These are phyloP conservation scores for Zaprionus taronus DNA, from an alignment of 1,140 invertebrate species.

Conservation along the genomic window DNA sequence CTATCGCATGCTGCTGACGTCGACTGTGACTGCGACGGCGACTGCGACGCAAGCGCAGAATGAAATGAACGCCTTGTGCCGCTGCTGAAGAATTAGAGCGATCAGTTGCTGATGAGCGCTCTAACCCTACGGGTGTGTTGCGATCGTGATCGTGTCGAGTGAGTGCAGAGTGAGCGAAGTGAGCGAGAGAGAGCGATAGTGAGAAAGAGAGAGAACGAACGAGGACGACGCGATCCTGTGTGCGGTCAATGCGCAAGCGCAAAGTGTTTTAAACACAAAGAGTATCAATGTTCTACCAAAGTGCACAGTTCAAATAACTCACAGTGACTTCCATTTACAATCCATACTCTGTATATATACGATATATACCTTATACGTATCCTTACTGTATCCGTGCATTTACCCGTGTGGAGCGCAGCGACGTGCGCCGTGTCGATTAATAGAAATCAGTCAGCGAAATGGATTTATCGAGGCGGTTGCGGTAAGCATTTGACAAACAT, in stretches of 20 bases:
- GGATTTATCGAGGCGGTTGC: constrained; percentile 84
- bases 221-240: constrained; percentile 41
- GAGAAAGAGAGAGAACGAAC: background rate
- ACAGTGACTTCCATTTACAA: constrained; percentile 18
- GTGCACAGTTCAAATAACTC: background rate
- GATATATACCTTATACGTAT: background rate
- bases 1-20: constrained; percentile 31
- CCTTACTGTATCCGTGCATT: constrained; percentile 1
- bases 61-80: constrained; percentile 36
- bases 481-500: constrained; percentile 83
- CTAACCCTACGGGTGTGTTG: constrained; percentile 72
- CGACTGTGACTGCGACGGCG: background rate
- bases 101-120: constrained; percentile 77
- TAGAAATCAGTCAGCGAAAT: constrained; percentile 68
- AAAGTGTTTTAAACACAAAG: constrained; percentile 57
- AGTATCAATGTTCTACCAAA: background rate
- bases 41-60: constrained; percentile 5
- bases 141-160: constrained; percentile 37
- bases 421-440: constrained; percentile 59
- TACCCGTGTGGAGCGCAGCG: constrained; percentile 31
- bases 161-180: background rate
- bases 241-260: constrained; percentile 69
- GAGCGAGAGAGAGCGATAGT: background rate
- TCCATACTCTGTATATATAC: constrained; percentile 13
- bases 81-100: constrained; percentile 74